phyloP scores from a whole-genome alignment of 1,140 invertebrate genomes.

The Drosophila sucinea region DNA sequence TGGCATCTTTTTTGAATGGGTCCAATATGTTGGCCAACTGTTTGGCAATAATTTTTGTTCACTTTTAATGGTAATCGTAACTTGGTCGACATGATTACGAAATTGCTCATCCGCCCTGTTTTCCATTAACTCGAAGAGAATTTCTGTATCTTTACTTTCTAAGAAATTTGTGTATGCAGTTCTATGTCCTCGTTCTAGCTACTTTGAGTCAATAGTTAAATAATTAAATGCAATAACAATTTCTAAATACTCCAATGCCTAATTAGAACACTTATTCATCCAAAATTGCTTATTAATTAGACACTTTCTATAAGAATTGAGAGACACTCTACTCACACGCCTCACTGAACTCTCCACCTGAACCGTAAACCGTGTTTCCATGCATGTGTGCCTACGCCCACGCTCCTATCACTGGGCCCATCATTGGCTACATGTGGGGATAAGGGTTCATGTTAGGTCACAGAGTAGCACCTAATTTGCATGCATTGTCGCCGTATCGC shows the following conservation, averaged over 20 bases:
- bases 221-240: not conserved
- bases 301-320: conserved; percentile 3
- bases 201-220: not conserved
- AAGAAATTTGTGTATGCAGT: not conserved
- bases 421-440: not conserved
- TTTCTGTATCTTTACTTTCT: too few species aligned
- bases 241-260: not conserved
- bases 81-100: too few species aligned
- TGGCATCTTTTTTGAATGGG: too few species aligned
- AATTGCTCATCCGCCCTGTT: too few species aligned
- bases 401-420: not conserved
- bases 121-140: too few species aligned
- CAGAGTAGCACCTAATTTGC: conserved; percentile 12
- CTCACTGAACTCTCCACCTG: not conserved
- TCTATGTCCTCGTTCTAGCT: not conserved
- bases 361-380: not conserved
- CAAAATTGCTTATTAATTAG: conserved; percentile 8
- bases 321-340: not conserved
- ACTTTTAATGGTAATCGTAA: too few species aligned
- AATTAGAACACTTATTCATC: conserved; percentile 1
- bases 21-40: too few species aligned
- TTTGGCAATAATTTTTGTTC: too few species aligned
- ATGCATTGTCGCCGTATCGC: conserved; percentile 11
- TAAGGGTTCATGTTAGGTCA: conserved; percentile 6
- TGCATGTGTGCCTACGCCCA: not conserved